A percentile compares a stretch with the other conserved stretches of the same genome.
Conservation (phyloP, 2,113 vertebrate species). For the Corythoichthys intestinalis region DNA sequence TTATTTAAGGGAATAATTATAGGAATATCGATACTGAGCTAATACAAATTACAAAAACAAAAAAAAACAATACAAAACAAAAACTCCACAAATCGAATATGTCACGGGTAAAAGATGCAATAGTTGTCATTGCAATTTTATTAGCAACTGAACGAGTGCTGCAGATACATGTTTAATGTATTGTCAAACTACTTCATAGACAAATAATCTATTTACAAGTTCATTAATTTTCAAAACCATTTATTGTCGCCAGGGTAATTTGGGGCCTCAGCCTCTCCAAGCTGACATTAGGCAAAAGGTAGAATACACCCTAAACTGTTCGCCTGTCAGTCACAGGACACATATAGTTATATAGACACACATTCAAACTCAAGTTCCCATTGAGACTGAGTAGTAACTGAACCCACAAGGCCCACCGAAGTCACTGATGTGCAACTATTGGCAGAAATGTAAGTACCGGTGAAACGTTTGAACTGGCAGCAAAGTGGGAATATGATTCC, state of each 20-base stretch:
- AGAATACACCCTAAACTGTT: too few species aligned
- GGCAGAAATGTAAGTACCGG: neutral
- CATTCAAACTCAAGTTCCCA: too few species aligned
- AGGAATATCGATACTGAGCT: conserved; percentile 49
- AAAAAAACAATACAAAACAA: conserved; percentile 55
- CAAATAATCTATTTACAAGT: conserved; percentile 20
- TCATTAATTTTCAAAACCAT: neutral
- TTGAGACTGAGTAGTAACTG: too few species aligned
- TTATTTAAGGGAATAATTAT: conserved; percentile 53
- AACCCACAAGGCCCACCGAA: too few species aligned
- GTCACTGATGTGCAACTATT: too few species aligned
- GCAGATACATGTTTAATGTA: conserved; percentile 15
- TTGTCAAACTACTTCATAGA: conserved; percentile 3
- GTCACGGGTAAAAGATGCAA: conserved; percentile 21
- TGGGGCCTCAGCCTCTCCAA: too few species aligned
- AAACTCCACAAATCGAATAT: neutral
- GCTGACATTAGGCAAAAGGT: too few species aligned
- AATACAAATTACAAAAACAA: conserved; percentile 39
- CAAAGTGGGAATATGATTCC: conserved; percentile 34
- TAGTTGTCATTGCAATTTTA: conserved; percentile 2
- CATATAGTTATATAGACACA: too few species aligned
- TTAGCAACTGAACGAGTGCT: conserved; percentile 5
- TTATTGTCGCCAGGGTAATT: too few species aligned
- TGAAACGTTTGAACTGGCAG: conserved; percentile 26
- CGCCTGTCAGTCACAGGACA: neutral